These are phyloP conservation scores for Phalloptychus januarius DNA, from an alignment of 2,797 vertebrate species.

Conservation along the genomic window DNA sequence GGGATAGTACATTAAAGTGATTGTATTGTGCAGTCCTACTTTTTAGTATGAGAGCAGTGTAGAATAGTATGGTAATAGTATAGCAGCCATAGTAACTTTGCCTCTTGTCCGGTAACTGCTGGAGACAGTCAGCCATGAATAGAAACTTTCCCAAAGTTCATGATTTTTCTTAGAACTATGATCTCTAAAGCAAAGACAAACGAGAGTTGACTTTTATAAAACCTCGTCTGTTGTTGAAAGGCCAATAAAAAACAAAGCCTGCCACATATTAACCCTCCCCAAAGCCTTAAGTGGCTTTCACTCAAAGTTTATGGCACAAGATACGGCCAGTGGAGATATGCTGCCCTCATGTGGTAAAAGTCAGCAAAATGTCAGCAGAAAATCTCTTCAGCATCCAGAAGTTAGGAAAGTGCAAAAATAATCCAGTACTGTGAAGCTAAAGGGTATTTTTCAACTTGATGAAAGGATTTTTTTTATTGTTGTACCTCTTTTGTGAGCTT, in stretches of 20 bases:
- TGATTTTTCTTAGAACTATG: neutral
- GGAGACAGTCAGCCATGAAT: neutral
- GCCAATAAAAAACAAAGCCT: neutral
- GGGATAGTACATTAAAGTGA: neutral
- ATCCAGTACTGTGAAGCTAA: neutral
- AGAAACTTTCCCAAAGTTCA: neutral
- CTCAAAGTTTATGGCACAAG: constrained; percentile 19
- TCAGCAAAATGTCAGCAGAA: neutral
- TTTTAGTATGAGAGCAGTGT: neutral
- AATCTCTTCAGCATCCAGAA: neutral
- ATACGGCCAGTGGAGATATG: neutral
- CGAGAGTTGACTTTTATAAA: neutral
- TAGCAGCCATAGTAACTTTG: neutral
- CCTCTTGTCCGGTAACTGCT: neutral
- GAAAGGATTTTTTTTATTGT: neutral
- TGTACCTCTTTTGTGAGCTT: neutral
- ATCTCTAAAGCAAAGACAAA: neutral
- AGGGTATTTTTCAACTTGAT: neutral
- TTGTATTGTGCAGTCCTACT: neutral
- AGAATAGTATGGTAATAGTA: neutral
- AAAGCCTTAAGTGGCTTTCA: neutral
- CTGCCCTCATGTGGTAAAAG: constrained; percentile 58
- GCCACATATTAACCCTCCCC: neutral
- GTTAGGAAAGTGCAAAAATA: neutral
- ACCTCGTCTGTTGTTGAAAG: neutral